Base-by-base conservation (phyloP, 2,888 invertebrate species). In the Phyllotreta striolata region DNA sequence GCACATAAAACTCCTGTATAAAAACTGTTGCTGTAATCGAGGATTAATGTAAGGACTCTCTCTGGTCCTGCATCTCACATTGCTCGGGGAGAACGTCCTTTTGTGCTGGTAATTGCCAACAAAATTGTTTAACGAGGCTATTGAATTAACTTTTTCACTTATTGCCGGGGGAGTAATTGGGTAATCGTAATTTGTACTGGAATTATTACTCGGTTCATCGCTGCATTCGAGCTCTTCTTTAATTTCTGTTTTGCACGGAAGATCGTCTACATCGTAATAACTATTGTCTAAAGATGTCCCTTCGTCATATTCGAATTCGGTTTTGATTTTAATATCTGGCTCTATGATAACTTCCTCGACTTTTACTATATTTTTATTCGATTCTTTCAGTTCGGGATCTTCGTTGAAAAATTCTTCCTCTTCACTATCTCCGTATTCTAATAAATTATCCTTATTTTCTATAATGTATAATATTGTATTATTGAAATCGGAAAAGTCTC, bases 11-110 rank as follows among this genome's bases (percentile, higher is more conserved):
- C 78, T 79, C 62, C 78, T 76, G 60, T 73, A 74, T 64, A 77
- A 73, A 71, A 81, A 81, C 65, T 81, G 81, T 64, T 81, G 76
- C 69, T 77, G 78, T 55, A 81, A 71, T 56, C 76, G 71, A 1
- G 81, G 81, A 72, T 79, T 81, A 41, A 81, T 81, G 68, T 80
- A 81, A 0, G 81, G 81, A 62, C 79, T 78, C 40, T 78, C 77
- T 52, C 80, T 70, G 9, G 80, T 80, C 55, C 80, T 67, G 70
- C 80, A 80, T 63, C 78, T 73, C 12, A 77, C 74, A 71, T 78
- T 79, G 61, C 73, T 73, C 14, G 73, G 74, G 6, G 76, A 77
- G 69, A 77, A 77, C 12, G 73, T 70, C 55, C 74, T 70, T 62
- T 73, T 66, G 49, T 68, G 65, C 12, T 70, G 68, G 61, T 73